These are phyloP conservation scores for Pachyuromys duprasi DNA, from an alignment of 2,797 vertebrate species.

Conservation along the genomic window DNA sequence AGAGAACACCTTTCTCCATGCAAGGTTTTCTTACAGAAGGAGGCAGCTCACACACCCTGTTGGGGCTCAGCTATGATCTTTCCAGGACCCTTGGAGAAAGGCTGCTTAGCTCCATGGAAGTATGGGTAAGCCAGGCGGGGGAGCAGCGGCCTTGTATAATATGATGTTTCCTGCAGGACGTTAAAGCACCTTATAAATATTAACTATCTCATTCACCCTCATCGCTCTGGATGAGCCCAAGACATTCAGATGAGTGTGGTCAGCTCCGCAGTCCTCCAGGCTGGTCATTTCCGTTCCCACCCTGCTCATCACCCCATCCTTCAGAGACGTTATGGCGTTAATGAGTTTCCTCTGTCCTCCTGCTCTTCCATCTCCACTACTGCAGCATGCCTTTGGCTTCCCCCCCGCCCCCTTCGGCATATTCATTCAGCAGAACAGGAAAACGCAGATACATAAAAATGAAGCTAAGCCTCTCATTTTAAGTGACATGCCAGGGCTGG, in stretches of 20 bases:
- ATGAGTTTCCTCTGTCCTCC: neutral
- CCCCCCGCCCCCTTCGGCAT: neutral
- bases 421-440: neutral
- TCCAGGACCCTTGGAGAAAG: neutral
- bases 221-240: neutral
- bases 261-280: neutral
- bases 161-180: neutral
- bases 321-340: neutral
- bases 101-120: accelerated
- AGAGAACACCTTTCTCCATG: neutral
- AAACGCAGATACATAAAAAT: neutral
- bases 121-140: accelerated
- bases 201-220: neutral
- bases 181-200: neutral
- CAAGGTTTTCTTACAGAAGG: neutral
- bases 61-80: neutral
- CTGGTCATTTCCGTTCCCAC: neutral
- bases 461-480: neutral
- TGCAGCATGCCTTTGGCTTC: neutral
- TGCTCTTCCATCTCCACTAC: accelerated
- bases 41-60: too few species aligned
- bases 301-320: neutral
- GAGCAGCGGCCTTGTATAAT: neutral
- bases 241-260: neutral
- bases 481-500: neutral